Percentiles rank a stretch among this genome's conserved stretches.
Evolutionary conservation across 2,113 vertebrate species (phyloP).

Genomic region (Neotoma lepida): DNA sequence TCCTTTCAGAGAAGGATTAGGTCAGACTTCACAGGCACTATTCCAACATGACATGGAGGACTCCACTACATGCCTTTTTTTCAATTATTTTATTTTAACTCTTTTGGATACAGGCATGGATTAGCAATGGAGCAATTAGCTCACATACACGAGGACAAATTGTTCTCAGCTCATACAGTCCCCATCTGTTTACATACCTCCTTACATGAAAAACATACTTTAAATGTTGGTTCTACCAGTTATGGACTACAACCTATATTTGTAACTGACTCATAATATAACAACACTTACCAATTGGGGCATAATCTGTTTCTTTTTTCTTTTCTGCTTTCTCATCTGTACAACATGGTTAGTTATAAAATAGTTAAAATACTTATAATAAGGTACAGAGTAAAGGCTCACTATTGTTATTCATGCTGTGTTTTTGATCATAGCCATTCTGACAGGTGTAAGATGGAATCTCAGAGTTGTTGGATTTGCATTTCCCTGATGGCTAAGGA

Average conservation of each 20-base stretch:
- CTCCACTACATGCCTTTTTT: not conserved
- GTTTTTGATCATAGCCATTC: too few species aligned
- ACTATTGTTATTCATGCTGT: not conserved
- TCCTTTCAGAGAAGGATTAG: not conserved
- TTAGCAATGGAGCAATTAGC: not conserved
- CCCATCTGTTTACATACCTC: not conserved
- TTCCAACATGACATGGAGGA: not conserved
- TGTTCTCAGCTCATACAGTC: not conserved
- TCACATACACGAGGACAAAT: not conserved
- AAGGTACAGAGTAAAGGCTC: not conserved
- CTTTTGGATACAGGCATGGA: not conserved
- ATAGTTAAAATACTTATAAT: not conserved
- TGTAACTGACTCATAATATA: not conserved
- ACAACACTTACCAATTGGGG: not conserved
- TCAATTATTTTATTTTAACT: slow-evolving; percentile 6
- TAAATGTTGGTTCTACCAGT: not conserved
- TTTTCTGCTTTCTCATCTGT: slow-evolving; percentile 23
- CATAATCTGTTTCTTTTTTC: not conserved
- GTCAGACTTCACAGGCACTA: not conserved
- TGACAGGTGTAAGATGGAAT: too few species aligned
- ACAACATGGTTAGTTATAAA: not conserved
- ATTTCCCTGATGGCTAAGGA: too few species aligned
- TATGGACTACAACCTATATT: not conserved
- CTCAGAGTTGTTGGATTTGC: too few species aligned
- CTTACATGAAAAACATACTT: not conserved